Evolutionary conservation across 2,113 vertebrate genomes (phyloP).

Genomic region (Conger conger): DNA sequence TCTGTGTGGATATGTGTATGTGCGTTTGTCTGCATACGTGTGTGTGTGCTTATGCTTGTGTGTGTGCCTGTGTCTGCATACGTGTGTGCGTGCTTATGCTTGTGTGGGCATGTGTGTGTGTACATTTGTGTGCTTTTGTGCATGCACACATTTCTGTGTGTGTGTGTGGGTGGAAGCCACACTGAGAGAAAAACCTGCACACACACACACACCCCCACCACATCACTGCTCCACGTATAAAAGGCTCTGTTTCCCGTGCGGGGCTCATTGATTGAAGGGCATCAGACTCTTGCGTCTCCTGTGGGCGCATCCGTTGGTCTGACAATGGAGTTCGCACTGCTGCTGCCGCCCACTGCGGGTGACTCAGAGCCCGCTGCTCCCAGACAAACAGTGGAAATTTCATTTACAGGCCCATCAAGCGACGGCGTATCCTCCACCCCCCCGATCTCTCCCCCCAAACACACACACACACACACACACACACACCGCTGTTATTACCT

Average conservation of each 20-base stretch:
- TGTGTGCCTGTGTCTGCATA: no score
- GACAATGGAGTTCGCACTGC: neutral
- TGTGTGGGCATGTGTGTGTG: neutral
- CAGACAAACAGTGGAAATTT: neutral
- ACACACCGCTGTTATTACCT: no score
- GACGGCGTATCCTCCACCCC: neutral
- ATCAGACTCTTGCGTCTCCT: neutral
- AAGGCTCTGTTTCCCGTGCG: neutral
- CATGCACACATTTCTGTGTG: no score
- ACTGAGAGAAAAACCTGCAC: neutral
- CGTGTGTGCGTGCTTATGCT: no score
- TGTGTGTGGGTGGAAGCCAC: neutral
- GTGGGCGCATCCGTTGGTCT: neutral
- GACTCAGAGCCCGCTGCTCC: neutral
- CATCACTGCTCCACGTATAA: neutral
- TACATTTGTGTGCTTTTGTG: neutral
- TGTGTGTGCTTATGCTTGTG: no score
- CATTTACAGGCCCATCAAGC: neutral
- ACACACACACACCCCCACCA: neutral
- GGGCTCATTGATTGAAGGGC: neutral
- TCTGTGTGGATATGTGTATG: no score
- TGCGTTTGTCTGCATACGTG: no score
- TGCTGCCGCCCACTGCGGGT: neutral
- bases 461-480: neutral
- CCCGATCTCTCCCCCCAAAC: neutral